phyloP scores from a whole-genome alignment of 2,888 invertebrate genomes.

The Calliopum simillimum region DNA sequence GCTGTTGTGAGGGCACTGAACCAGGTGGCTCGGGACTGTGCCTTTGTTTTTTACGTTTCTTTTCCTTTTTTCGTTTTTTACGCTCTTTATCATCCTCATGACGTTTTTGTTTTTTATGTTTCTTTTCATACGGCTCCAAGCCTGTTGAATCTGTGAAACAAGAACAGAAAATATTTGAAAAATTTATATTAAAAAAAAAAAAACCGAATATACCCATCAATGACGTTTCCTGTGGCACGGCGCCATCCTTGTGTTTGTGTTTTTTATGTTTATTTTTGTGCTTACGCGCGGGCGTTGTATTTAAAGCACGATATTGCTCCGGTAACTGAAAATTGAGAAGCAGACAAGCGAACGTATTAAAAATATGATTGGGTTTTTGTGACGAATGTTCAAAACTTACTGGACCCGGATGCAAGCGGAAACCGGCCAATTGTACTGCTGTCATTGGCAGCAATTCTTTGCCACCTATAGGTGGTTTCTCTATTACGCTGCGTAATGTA shows the following conservation, averaged over 20 bases:
- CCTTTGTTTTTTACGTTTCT: constrained; percentile 94
- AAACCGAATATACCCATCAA: constrained; percentile 71
- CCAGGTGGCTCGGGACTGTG: constrained; percentile 84
- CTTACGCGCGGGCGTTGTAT: constrained; percentile 90
- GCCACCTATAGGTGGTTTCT: constrained; percentile 93
- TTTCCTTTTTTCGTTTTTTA: constrained; percentile 94
- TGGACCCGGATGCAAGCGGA: constrained; percentile 94
- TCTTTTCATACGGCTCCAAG: constrained; percentile 91
- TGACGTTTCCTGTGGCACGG: constrained; percentile 81
- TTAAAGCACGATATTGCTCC: constrained; percentile 94
- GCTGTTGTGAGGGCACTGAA: constrained; percentile 38
- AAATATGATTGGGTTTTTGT: neutral
- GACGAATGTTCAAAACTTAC: constrained; percentile 52
- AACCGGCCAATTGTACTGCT: constrained; percentile 90
- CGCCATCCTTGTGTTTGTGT: constrained; percentile 91
- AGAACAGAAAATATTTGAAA: neutral
- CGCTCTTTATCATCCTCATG: constrained; percentile 94
- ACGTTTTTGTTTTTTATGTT: constrained; percentile 93
- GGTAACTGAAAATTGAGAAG: constrained; percentile 73
- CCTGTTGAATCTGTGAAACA: constrained; percentile 71
- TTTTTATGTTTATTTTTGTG: constrained; percentile 97
- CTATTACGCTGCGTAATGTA: constrained; percentile 92
- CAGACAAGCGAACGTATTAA: constrained; percentile 20
- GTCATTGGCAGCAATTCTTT: constrained; percentile 89
- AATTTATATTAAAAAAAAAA: too few species aligned